These are phyloP conservation scores for Aspidiotus rigidus DNA, from an alignment of 2,888 invertebrate genomes.

Conservation along the genomic window DNA sequence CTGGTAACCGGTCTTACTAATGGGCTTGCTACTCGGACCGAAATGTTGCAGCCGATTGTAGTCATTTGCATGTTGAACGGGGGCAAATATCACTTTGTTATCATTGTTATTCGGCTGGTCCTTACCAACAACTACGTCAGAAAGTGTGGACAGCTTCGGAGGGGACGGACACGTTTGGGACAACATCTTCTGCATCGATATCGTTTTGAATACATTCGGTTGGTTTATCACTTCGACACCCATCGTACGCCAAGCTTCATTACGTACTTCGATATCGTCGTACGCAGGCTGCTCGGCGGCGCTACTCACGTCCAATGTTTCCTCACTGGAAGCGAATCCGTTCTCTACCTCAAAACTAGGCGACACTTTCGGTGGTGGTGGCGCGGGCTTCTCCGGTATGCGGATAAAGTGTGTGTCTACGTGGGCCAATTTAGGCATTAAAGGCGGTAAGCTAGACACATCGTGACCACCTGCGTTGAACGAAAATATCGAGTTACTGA, in stretches of 20 bases:
- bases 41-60: slow-evolving; percentile 76
- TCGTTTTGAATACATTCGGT: slow-evolving; percentile 34
- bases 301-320: not conserved
- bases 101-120: not conserved
- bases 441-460: slow-evolving; percentile 45
- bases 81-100: slow-evolving; percentile 33
- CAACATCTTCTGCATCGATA: slow-evolving; percentile 10
- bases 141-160: slow-evolving; percentile 12
- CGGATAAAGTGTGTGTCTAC: slow-evolving; percentile 43
- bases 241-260: slow-evolving; percentile 71
- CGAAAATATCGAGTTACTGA: not conserved
- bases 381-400: slow-evolving; percentile 48
- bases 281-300: slow-evolving; percentile 44
- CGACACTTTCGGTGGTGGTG: slow-evolving; percentile 52
- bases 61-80: slow-evolving; percentile 42
- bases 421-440: slow-evolving; percentile 48
- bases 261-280: slow-evolving; percentile 65
- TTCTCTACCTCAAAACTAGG: slow-evolving; percentile 23
- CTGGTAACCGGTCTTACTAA: slow-evolving; percentile 59
- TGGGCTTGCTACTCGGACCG: slow-evolving; percentile 61
- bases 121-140: not conserved
- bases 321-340: not conserved
- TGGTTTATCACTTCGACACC: slow-evolving; percentile 44
- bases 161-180: slow-evolving; percentile 11
- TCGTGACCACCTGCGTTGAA: not conserved